Evolutionary conservation across 2,797 vertebrate genomes (phyloP).

Genomic region (Chromis chromis): DNA sequence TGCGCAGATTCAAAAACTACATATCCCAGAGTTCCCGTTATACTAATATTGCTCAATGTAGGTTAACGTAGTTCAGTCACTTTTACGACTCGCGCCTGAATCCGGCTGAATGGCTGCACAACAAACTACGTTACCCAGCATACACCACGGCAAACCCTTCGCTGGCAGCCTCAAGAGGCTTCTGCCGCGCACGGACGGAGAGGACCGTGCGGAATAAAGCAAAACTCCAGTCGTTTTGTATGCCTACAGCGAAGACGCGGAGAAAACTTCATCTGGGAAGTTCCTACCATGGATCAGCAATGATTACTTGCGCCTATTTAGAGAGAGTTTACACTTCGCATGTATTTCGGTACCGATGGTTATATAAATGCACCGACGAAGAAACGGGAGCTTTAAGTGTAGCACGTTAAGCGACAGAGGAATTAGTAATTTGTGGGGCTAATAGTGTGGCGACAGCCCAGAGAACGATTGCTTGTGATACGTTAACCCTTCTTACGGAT

Average conservation of each 20-base stretch:
- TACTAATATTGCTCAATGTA: fast-evolving
- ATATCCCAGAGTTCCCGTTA: conserved; percentile 45
- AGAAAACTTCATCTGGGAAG: conserved; percentile 56
- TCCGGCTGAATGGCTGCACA: fast-evolving
- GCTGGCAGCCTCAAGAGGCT: conserved; percentile 75
- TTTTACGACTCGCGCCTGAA: not conserved
- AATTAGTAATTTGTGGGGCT: conserved; percentile 68
- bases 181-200: conserved; percentile 78
- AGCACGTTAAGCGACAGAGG: conserved; percentile 63
- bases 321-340: not conserved
- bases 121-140: conserved; percentile 73
- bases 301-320: not conserved
- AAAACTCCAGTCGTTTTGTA: conserved; percentile 73
- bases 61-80: conserved; percentile 66
- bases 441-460: conserved; percentile 53
- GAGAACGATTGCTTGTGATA: conserved; percentile 33
- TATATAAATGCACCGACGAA: conserved; percentile 70
- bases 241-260: conserved; percentile 51
- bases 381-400: conserved; percentile 59
- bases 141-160: conserved; percentile 7
- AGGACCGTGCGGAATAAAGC: conserved; percentile 78
- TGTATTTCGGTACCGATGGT: conserved; percentile 38
- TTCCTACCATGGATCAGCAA: conserved; percentile 48
- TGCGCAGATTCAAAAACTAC: conserved; percentile 31
- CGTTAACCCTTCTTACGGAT: conserved; percentile 31